A percentile compares a stretch with the other conserved stretches of the same genome.
Evolutionary conservation across 2,797 vertebrate species (phyloP).

Genomic region (Brachymystax lenok): DNA sequence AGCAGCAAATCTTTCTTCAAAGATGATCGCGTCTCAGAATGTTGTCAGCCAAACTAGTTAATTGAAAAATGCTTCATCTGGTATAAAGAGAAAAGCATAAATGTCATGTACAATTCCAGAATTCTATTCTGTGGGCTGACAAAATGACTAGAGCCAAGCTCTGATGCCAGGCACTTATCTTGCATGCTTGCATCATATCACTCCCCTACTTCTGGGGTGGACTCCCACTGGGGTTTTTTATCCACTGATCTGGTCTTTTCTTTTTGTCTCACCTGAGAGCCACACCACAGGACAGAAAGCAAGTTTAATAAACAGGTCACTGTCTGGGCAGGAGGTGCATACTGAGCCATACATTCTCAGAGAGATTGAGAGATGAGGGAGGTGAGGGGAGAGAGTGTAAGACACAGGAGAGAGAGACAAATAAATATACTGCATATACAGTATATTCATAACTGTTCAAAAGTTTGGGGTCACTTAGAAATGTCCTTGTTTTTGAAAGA

Average conservation of each 20-base stretch:
- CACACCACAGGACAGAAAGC: constrained; percentile 8
- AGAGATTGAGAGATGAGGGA: neutral
- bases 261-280: constrained; percentile 8
- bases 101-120: neutral
- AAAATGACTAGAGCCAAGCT: constrained; percentile 35
- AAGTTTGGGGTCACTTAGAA: no score
- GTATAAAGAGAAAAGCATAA: no score
- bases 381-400: neutral
- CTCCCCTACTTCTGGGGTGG: constrained; percentile 10
- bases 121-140: neutral
- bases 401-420: neutral
- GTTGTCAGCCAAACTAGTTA: constrained; percentile 30
- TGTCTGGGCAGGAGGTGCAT: neutral
- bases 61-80: constrained; percentile 56
- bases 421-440: neutral
- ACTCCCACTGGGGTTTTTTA: neutral
- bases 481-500: no score
- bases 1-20: constrained; percentile 38
- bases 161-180: constrained; percentile 55
- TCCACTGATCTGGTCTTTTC: constrained; percentile 23
- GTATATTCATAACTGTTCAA: no score
- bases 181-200: constrained; percentile 44
- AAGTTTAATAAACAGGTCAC: constrained; percentile 8
- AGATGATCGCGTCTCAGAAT: constrained; percentile 19
- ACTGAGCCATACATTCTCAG: neutral